Base-by-base conservation (phyloP, 35 echinoderm and acorn worm species). In the Heliocidaris tuberculata region DNA sequence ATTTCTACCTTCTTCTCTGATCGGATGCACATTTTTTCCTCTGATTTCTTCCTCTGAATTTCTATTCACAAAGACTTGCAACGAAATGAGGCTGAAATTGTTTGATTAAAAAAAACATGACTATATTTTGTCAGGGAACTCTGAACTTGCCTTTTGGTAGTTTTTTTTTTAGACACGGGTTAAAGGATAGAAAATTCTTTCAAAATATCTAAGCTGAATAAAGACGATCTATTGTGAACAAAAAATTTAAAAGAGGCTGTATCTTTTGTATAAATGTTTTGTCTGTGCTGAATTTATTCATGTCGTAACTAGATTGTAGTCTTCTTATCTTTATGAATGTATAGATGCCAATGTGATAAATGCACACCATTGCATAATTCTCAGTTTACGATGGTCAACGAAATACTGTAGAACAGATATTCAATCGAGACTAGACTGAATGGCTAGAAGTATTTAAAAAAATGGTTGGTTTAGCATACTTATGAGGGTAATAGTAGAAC, bases 101-200 rank as follows among this genome's bases (percentile, higher is more conserved):
- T 19, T 27, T 7, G 21, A 78, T 56, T n/a, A n/a, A 42, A 42
- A 42, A 42, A 42, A 42, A 42, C 35, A 42, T 42, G 3, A 42
- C 8, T 56, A 13, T 56, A 78, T 78, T 7, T n/a, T n/a, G 4
- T 78, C 65, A 78, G 65, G 65, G 65, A 78, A 56, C 21, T 27
- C 65, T 78, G 27, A 78, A 78, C 65, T 78, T 78, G 65, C 65
- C 65, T 78, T 78, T 78, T n/a, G 65, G 65, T 78, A 78, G 65
- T 78, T 78, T 13, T 56, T 10, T 56, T 78, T n/a, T 78, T 78
- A n/a, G 19, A 78, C 21, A 78, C 65, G 65, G 65, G 65, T 78
- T 78, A 78, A 0, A 78, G 65, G 27, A 78, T 4, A 27, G 27
- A 42, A n/a, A 42, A 78, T 7, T 78, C 65, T 78, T 78, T 78